Base-by-base conservation (phyloP, 2,888 invertebrate genomes). In the Cantharis nigra region DNA sequence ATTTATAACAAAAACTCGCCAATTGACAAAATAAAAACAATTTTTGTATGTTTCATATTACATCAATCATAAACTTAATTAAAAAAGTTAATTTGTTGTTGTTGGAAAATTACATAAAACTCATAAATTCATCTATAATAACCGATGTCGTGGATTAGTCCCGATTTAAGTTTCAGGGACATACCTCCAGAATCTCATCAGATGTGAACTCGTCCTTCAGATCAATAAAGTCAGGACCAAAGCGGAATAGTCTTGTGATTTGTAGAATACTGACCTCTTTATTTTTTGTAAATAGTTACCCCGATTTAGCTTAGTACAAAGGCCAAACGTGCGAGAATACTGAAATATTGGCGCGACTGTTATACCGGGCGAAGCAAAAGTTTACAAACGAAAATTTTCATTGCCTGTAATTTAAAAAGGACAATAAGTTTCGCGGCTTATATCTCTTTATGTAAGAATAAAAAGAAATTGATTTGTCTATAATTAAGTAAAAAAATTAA, bases 161-260 rank as follows among this genome's bases (percentile, higher is more conserved):
- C 80, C 80, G 79, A 82, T 81, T 67, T 75, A 76, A 78, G 72
- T 78, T 81, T 79, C 75, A 79, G 78, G 78, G 80, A 77, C 79
- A 78, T 80, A 80, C 78, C 77, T 81, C 80, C 78, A 78, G 79
- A 75, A 78, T 78, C 78, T 79, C 76, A 71, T 77, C 78, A 49
- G 77, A 75, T 76, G 72, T 80, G 82, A 82, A 82, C 82, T 81
- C 82, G 82, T 80, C 83, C 80, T 80, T 69, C 26, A 72, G 80
- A 79, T 82, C 82, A 81, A 82, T 81, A 76, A 33, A 18, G 73
- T 33, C 28, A 70, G 70, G 69, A 71, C 63, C 73, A 71, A 74
- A 71, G 71, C 69, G 73, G 73, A 74, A 76, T 73, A 71, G 69
- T 62, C 75, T 63, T 63, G 63, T 26, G 71, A 26, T 71, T 33